phyloP scores from a whole-genome alignment of 2,888 invertebrate species.

The Notodonta ziczac region DNA sequence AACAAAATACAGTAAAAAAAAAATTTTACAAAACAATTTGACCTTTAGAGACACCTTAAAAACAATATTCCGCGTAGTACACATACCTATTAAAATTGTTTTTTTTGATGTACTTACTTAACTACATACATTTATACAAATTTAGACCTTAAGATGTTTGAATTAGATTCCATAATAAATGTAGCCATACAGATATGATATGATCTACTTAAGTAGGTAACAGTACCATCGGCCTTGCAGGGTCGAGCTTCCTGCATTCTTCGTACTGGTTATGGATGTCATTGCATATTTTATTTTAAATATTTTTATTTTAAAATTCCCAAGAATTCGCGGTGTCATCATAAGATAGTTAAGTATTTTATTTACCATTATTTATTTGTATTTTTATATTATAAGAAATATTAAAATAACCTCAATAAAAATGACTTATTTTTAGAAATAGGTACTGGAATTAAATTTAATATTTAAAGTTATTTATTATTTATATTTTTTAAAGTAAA shows the following conservation, averaged over 20 bases:
- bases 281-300: too few relatives aligned
- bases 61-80: constrained; percentile 7
- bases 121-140: constrained; percentile 12
- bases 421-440: too few relatives aligned
- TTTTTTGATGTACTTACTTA: background rate
- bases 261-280: constrained; percentile 42
- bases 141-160: constrained; percentile 20
- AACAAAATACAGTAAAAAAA: background rate
- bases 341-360: too few relatives aligned
- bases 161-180: constrained; percentile 26
- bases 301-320: too few relatives aligned
- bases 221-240: constrained; percentile 71
- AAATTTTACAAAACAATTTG: background rate
- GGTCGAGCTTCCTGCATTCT: constrained; percentile 76
- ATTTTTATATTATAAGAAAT: too few relatives aligned
- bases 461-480: too few relatives aligned
- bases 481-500: too few relatives aligned
- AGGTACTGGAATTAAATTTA: too few relatives aligned
- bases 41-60: background rate
- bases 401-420: too few relatives aligned
- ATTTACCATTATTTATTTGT: too few relatives aligned
- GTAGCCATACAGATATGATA: constrained; percentile 23
- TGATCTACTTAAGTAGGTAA: constrained; percentile 65
- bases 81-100: constrained; percentile 4
- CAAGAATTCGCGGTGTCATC: too few relatives aligned